A percentile compares a stretch with the other conserved stretches of the same genome.
Evolutionary conservation across 2,888 invertebrate species (phyloP).

Genomic region (Proisotoma minuta): DNA sequence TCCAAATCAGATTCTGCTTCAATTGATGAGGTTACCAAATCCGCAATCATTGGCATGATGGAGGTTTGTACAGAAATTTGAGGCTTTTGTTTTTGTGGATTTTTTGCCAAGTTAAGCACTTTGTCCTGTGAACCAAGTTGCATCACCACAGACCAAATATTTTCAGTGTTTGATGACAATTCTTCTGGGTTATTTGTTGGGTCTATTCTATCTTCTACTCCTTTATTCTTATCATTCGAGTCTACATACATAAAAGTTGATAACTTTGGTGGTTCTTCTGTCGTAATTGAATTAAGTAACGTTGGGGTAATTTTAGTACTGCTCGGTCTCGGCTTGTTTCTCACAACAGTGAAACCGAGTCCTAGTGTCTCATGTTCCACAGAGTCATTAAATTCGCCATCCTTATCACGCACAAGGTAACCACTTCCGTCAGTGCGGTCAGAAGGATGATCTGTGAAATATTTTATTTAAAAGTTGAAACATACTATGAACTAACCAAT

Average conservation of each 20-base stretch:
- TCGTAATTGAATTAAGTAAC: constrained; percentile 2
- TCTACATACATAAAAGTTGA: constrained; percentile 44
- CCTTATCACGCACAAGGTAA: constrained; percentile 41
- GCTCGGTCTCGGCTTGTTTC: constrained; percentile 13
- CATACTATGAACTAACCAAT: too few species aligned
- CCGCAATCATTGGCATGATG: neutral
- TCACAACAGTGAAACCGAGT: neutral
- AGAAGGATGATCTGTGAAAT: constrained; percentile 23
- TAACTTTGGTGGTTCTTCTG: constrained; percentile 42
- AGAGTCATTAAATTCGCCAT: constrained; percentile 45
- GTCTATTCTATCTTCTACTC: constrained; percentile 7
- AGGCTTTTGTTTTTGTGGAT: neutral
- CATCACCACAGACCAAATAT: constrained; percentile 42
- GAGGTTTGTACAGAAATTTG: neutral
- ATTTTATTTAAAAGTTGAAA: too few species aligned
- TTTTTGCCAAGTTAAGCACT: neutral
- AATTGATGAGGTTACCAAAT: neutral
- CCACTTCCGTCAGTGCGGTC: constrained; percentile 42
- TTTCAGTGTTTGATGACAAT: constrained; percentile 37
- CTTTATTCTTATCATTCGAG: constrained; percentile 1
- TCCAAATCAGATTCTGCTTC: neutral
- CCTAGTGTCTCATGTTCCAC: constrained; percentile 36
- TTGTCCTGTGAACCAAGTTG: constrained; percentile 35
- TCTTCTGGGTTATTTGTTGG: constrained; percentile 26
- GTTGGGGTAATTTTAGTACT: constrained; percentile 6